Base-by-base conservation (phyloP, 2,888 invertebrate genomes). In the Apodemia zela region DNA sequence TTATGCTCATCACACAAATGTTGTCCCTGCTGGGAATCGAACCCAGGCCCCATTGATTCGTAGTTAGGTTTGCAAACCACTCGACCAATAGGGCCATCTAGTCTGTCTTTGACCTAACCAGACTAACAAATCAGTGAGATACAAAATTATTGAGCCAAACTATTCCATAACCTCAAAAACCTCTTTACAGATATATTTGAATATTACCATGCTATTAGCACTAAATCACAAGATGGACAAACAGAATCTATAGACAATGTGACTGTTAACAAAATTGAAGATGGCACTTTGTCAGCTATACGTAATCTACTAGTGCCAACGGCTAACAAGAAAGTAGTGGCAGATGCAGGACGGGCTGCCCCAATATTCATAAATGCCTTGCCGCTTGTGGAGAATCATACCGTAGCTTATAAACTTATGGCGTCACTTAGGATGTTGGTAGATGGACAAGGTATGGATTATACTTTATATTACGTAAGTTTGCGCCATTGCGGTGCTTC, bases 361-460 rank as follows among this genome's bases (percentile, higher is more conserved):
- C 78, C 84, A 0, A 10, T 82, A 42, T 88, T 97, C 64, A 92
- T 98, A 63, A 93, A 94, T 65, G 95, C 95, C 3, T 90, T 96
- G 75, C 95, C 96, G 0, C 84, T 89, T 61, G 93, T 94, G 54
- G 93, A 93, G 59, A 95, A 97, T 66, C 95, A 95, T 63, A 95
- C 96, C 33, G 97, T 98, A 1, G 95, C 97, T 6, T 98, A 97
- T 77, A 97, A 97, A 84, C 88, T 98, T 66, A 81, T 98, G 61
- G 98, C 97, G 3, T 96, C 97, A 0, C 86, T 97, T 0, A 92
- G 98, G 64, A 97, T 98, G 95, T 93, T 97, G 51, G 95, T 97
- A 1, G 97, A 97, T 83, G 96, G 96, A 33, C 96, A 96, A 92
- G 94, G 96, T 95, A 74, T 57, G 69, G 65, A 7, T 49, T 7